phyloP scores from a whole-genome alignment of 1,140 invertebrate genomes.

The Caerostris extrusa region DNA sequence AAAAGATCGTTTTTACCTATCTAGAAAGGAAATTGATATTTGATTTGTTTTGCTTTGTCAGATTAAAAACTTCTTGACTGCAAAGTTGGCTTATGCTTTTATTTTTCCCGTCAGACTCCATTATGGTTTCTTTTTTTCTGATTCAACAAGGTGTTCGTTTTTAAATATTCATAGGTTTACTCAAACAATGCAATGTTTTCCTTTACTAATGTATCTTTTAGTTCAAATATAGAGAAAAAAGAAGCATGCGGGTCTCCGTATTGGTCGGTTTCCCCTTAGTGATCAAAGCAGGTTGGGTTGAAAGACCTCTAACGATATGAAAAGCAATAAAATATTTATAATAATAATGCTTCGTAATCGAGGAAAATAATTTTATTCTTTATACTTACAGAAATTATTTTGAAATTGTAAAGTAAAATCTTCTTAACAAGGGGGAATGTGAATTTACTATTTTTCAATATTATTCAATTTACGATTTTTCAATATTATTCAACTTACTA shows the following conservation, averaged over 20 bases:
- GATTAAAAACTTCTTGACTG: neutral
- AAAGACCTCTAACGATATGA: neutral
- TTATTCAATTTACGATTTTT: too few relatives aligned
- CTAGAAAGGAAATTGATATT: neutral
- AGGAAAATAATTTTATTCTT: too few relatives aligned
- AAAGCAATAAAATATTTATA: too few relatives aligned
- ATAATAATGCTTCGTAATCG: too few relatives aligned
- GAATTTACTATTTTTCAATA: too few relatives aligned
- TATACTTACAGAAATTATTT: too few relatives aligned
- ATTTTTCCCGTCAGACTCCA: neutral
- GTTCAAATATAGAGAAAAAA: neutral
- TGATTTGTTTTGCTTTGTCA: neutral
- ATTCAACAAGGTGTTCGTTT: neutral
- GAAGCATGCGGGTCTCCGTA: neutral
- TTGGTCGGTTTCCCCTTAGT: neutral
- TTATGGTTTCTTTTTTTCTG: neutral
- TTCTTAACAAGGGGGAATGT: too few relatives aligned
- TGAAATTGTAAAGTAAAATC: too few relatives aligned
- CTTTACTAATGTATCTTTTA: neutral
- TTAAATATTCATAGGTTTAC: neutral
- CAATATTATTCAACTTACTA: too few relatives aligned
- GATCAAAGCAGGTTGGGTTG: neutral
- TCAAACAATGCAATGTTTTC: neutral
- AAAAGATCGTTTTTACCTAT: constrained; percentile 13
- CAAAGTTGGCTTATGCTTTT: neutral